Evolutionary conservation across 1,140 invertebrate genomes (phyloP).

Genomic region (Sitobion miscanthi): DNA sequence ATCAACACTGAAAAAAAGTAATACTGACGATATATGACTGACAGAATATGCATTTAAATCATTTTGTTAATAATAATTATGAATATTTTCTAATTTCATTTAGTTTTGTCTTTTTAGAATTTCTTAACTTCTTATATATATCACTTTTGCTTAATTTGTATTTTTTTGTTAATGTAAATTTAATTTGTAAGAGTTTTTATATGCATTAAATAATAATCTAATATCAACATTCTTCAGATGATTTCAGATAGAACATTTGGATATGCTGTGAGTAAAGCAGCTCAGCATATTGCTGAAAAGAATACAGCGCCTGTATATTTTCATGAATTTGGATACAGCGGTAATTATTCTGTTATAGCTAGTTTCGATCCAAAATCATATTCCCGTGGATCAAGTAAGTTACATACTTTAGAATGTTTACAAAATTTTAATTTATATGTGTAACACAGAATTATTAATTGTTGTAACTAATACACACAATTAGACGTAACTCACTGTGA

Average conservation of each 20-base stretch:
- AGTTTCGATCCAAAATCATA: slow-evolving; percentile 60
- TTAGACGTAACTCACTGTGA: slow-evolving; percentile 56
- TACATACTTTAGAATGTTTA: background rate
- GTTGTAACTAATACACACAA: background rate
- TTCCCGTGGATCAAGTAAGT: slow-evolving; percentile 66
- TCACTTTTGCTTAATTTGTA: too few relatives aligned
- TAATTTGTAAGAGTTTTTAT: too few relatives aligned
- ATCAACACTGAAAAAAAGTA: too few relatives aligned
- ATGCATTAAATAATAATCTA: too few relatives aligned
- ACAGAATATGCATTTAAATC: too few relatives aligned
- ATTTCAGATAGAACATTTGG: slow-evolving; percentile 70
- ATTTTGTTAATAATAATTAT: too few relatives aligned
- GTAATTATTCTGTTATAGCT: slow-evolving; percentile 64
- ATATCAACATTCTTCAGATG: slow-evolving; percentile 62
- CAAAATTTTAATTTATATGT: background rate
- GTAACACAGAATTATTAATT: background rate
- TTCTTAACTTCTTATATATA: too few relatives aligned
- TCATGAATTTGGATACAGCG: slow-evolving; percentile 68
- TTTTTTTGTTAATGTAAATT: too few relatives aligned
- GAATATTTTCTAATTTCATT: too few relatives aligned
- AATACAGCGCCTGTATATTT: slow-evolving; percentile 68
- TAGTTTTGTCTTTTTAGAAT: too few relatives aligned
- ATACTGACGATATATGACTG: too few relatives aligned
- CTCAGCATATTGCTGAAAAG: slow-evolving; percentile 65
- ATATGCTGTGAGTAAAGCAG: slow-evolving; percentile 66